Base-by-base conservation (phyloP, 2,888 invertebrate genomes). In the Pyrgus malvae region DNA sequence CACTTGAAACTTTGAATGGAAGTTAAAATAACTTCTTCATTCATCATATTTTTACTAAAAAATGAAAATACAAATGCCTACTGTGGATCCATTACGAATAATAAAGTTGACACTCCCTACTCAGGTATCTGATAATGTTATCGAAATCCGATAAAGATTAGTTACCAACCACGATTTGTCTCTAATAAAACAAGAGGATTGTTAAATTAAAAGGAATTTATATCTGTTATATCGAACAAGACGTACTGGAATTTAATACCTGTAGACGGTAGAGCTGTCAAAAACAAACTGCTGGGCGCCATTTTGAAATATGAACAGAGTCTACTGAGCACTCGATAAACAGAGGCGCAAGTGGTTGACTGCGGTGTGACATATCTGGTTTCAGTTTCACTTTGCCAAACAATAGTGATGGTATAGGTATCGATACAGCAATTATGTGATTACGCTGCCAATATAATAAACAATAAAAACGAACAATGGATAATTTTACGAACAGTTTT, bases 241-340 rank as follows among this genome's bases (percentile, higher is more conserved):
- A 6, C 5, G 16, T 7, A 31, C 11, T 17, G 31, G 12, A 45
- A 40, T 40, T 40, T 40, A 40, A 23, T 23, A n/a, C 8, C 31
- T 19, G 44, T 17, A 40, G 33, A 48, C 35, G 25, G 35, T 33
- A 17, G 19, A 56, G 35, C 53, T 60, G 61, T 62, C 66, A 61
- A 57, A 58, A 51, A 56, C 63, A 57, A 55, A 50, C 46, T 44
- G 42, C 38, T 41, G 54, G 55, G 49, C 50, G 48, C 50, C 55
- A 44, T 45, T 27, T 46, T 62, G 63, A 63, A 64, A 60, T 63
- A 61, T 59, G 58, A 61, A 29, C 46, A 11, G 23, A 21, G 8
- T 23, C 21, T 21, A 31, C 6, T 16, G 1, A 25, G 19, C 19
- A 14, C 33, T 45, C 12, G 6, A 33, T n/a, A 44, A 44, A 21